Evolutionary conservation across 2,113 vertebrate species (phyloP).

Genomic region (Pungitius pungitius): DNA sequence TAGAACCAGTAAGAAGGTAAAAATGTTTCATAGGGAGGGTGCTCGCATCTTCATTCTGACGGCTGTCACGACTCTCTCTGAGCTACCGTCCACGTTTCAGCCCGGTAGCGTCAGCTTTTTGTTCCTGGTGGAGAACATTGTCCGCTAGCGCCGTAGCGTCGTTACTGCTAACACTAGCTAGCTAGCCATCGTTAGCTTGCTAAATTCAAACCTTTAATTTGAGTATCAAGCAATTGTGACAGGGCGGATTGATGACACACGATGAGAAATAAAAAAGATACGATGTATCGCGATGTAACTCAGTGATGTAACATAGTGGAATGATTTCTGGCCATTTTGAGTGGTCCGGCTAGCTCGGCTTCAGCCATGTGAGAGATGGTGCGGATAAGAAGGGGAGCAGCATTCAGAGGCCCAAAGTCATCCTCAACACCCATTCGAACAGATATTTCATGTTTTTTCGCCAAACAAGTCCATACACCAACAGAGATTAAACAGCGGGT

Average conservation of each 20-base stretch:
- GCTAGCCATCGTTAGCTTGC: background rate
- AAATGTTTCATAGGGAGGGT: background rate
- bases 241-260: background rate
- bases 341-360: conserved; percentile 23
- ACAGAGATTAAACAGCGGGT: rapidly evolving
- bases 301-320: rapidly evolving
- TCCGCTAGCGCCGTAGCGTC: conserved; percentile 11
- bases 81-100: background rate
- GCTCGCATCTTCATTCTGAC: background rate
- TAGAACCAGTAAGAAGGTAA: background rate
- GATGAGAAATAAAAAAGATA: rapidly evolving
- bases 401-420: conserved; percentile 66
- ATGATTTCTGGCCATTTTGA: background rate
- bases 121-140: background rate
- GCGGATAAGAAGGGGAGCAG: conserved; percentile 40
- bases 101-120: background rate
- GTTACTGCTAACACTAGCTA: conserved; percentile 28
- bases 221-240: background rate
- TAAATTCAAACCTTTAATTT: background rate
- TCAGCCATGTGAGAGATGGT: conserved; percentile 70
- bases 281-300: rapidly evolving
- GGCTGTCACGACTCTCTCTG: too few species aligned
- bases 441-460: background rate
- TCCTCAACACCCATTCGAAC: conserved; percentile 10
- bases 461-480: background rate